Base-by-base conservation (phyloP, 2,888 invertebrate species). In the Eugnorisma glareosa region DNA sequence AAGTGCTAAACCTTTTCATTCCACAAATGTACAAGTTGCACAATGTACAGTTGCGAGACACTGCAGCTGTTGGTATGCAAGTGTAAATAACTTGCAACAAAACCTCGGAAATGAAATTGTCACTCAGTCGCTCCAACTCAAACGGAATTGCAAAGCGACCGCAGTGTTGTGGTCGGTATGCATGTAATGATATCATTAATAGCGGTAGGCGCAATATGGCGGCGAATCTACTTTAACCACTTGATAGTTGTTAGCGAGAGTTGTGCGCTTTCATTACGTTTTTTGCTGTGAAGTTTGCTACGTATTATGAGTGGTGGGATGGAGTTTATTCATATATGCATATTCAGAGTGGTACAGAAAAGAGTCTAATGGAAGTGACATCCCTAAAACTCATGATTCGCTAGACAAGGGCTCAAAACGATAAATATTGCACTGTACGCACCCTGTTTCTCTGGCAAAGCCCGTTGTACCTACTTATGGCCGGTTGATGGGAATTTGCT, bases 141-240 rank as follows among this genome's bases (percentile, higher is more conserved):
- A 78, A 79, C 63, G 67, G 77, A 77, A 88, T 88, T 79, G 76
- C 77, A 54, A 82, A 85, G 63, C 74, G 75, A 59, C 81, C 79
- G 71, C 81, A 68, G 64, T 75, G 73, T 48, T 78, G 80, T 76
- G 87, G 80, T 78, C 73, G 77, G 74, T 83, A 79, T 81, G 77
- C 72, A 73, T 72, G 79, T 74, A 66, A 61, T 73, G 68, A 37
- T 64, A 68, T 68, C 72, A 70, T 67, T 86, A 75, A 80, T 79
- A 83, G 67, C 57, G 57, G 61, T 61, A 75, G 71, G 68, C 37
- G 63, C 68, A 77, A 71, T 82, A 67, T 73, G 54, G 40, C 61
- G 68, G 73, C 59, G 73, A 76, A 76, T 75, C 73, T 77, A 67
- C 66, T 70, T 13, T 8, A 67, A 21, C 67, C 37, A 71, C 75